Conservation (phyloP, 2,797 vertebrate genomes). For the Malurus leucopterus region DNA sequence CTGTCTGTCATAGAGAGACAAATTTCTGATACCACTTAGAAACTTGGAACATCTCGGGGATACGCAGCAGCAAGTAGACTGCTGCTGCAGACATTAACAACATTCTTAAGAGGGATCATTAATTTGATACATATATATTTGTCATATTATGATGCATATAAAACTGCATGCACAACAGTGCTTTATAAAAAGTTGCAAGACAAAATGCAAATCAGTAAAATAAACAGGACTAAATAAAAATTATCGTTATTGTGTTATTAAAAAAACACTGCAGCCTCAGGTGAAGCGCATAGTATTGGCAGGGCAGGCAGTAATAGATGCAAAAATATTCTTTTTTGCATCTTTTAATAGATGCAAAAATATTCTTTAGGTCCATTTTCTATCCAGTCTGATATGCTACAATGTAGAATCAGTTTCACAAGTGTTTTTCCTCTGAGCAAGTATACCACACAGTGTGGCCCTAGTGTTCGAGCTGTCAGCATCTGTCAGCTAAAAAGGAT, state of each 20-base stretch:
- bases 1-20: background rate
- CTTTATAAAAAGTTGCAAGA: background rate
- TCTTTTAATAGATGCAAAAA: background rate
- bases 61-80: background rate
- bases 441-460: rapidly evolving
- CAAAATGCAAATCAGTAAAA: background rate
- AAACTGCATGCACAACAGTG: background rate
- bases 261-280: background rate
- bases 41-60: background rate
- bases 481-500: background rate
- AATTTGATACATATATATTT: background rate
- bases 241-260: background rate
- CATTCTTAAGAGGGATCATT: background rate
- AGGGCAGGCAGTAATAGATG: background rate
- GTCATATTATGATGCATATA: background rate
- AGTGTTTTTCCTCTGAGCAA: background rate
- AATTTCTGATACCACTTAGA: background rate
- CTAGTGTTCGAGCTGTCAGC: background rate
- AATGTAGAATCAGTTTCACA: background rate
- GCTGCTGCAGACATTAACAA: background rate
- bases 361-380: background rate
- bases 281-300: background rate
- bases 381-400: background rate
- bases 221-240: background rate
- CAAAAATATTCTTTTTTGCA: background rate